Evolutionary conservation across 2,797 vertebrate genomes (phyloP), one percentile per base, ranked within the genome.

Genomic region (Chrosomus eos): DNA sequence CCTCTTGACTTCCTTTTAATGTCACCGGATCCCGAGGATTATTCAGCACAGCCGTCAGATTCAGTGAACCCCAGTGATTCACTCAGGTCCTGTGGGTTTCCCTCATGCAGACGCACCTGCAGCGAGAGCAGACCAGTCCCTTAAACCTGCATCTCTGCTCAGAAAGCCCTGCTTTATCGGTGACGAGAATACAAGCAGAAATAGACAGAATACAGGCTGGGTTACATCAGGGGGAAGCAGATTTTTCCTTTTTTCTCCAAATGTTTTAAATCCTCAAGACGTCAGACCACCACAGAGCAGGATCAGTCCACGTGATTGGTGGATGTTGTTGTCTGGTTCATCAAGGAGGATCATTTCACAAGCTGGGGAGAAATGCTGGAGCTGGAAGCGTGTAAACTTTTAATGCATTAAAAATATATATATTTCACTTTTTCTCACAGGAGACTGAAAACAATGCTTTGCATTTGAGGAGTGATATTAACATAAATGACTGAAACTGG

Each of bases 401-500:
- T 13, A 58, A 53, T 40, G 38, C 14, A 71, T 8, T 23, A 0
- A 66, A 13, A 4, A 19, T 7, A 18, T 21, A 18, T 21, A 48
- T 31, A 64, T 40, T 62, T 19, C 51, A 43, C 74, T 74, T 48
- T 85, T 68, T 73, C 36, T 72, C 64, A 60, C 92, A 99, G 98
- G 97, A 99, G 93, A 98, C 97, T 67, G 97, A 99, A 4, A 97
- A 97, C 84, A 97, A 97, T 75, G 97, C 97, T 28, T 92, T 98
- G 90, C 77, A 98, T 89, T 94, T 98, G 86, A 99, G 96, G 94
- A 99, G 97, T 6, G 97, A 98, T 92, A 96, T 98, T 97, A 95
- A 98, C 91, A 99, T 98, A 99, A 98, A 92, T 98, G 97, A 85
- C 96, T 98, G 93, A 99, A 98, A 94, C 92, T 98, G 90, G 97